A percentile compares a stretch with the other conserved stretches of the same genome.
Evolutionary conservation across 2,888 invertebrate species (phyloP).

Genomic region (Drymonia ruficornis): DNA sequence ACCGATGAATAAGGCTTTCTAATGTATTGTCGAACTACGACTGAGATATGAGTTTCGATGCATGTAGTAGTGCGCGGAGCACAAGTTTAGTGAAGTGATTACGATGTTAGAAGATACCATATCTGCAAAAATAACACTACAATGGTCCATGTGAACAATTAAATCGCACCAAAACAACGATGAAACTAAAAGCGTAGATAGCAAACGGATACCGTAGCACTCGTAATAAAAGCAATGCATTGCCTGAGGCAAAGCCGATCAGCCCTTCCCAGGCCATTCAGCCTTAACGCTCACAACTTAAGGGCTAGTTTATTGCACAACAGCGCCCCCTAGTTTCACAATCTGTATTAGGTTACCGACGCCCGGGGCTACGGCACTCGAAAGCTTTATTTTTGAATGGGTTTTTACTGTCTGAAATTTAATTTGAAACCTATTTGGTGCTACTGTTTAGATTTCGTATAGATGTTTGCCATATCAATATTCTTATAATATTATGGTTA

Average conservation of each 20-base stretch:
- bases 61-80: too few species aligned
- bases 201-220: conserved; percentile 35
- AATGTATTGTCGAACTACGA: too few species aligned
- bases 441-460: conserved; percentile 27
- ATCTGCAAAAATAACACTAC: too few species aligned
- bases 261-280: conserved; percentile 39
- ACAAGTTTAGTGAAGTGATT: too few species aligned
- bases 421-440: conserved; percentile 52
- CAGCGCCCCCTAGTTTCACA: conserved; percentile 38
- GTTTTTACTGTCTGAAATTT: conserved; percentile 53
- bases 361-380: conserved; percentile 55
- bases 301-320: conserved; percentile 56
- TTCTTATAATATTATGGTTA: too few species aligned
- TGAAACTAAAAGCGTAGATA: conserved; percentile 22
- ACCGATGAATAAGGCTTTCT: too few species aligned
- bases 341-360: conserved; percentile 60
- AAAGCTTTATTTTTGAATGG: conserved; percentile 48
- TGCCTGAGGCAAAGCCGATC: conserved; percentile 52
- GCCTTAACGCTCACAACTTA: conserved; percentile 52
- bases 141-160: too few species aligned
- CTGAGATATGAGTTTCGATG: too few species aligned
- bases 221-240: conserved; percentile 53
- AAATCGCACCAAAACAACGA: not conserved
- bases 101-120: too few species aligned
- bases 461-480: not conserved